These are phyloP conservation scores for Planococcus citri DNA, from an alignment of 1,140 invertebrate genomes.

Conservation along the genomic window DNA sequence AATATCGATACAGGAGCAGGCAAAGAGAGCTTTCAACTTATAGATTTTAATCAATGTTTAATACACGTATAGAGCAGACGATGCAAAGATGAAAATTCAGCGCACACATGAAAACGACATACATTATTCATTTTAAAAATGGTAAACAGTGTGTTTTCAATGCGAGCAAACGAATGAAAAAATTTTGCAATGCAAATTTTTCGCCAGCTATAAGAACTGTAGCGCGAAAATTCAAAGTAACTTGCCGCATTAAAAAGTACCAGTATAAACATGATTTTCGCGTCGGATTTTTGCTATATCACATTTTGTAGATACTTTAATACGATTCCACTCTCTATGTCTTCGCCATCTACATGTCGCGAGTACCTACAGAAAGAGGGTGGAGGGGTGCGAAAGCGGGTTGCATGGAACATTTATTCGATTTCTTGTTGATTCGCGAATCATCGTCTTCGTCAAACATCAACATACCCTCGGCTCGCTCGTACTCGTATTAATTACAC, in stretches of 20 bases:
- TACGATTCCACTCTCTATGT: too few species aligned
- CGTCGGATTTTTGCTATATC: neutral
- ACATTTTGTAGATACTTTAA: too few species aligned
- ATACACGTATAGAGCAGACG: neutral
- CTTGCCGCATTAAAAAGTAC: constrained; percentile 1
- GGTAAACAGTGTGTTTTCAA: neutral
- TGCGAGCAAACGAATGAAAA: constrained; percentile 13
- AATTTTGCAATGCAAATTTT: constrained; percentile 20
- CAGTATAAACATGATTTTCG: neutral
- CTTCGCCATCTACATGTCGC: too few species aligned
- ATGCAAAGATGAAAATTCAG: neutral
- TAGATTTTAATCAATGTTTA: constrained; percentile 8
- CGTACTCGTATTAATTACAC: too few species aligned
- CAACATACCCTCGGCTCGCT: neutral
- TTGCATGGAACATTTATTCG: too few species aligned
- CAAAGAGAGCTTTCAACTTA: too few species aligned
- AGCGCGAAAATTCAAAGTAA: neutral
- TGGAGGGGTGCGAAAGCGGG: too few species aligned
- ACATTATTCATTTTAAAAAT: constrained; percentile 17
- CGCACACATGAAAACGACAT: neutral
- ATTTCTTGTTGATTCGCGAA: too few species aligned
- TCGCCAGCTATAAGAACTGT: neutral
- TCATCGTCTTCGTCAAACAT: too few species aligned
- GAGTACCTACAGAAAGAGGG: too few species aligned
- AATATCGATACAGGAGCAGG: too few species aligned